Percentiles rank a stretch among this genome's conserved stretches.
These are phyloP conservation scores for Drosophila prolongata DNA, from an alignment of 2,888 invertebrate genomes.

Conservation along the genomic window DNA sequence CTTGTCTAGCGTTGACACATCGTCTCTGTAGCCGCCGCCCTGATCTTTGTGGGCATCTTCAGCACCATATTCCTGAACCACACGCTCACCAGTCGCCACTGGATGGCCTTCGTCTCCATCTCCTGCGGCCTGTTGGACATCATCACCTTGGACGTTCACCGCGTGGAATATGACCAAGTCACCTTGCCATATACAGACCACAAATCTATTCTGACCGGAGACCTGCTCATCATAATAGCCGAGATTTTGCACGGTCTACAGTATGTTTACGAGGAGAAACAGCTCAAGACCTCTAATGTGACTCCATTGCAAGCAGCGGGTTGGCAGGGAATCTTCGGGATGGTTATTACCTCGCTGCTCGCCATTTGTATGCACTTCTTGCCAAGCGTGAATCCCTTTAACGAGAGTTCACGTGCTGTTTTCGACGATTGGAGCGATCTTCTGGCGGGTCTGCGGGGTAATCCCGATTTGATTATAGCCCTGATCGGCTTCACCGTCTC, in stretches of 20 bases:
- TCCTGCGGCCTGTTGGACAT: constrained; percentile 90
- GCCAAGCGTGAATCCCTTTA: constrained; percentile 90
- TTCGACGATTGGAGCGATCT: constrained; percentile 95
- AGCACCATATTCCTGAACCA: constrained; percentile 92
- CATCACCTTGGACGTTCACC: constrained; percentile 88
- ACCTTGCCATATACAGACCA: constrained; percentile 57
- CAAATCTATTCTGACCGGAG: constrained; percentile 93
- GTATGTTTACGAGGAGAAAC: constrained; percentile 98
- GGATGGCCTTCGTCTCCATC: constrained; percentile 91
- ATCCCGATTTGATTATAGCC: constrained; percentile 87
- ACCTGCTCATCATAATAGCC: constrained; percentile 90
- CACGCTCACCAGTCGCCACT: constrained; percentile 88
- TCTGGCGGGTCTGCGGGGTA: constrained; percentile 90
- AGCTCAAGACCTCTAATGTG: constrained; percentile 92
- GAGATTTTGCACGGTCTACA: constrained; percentile 94
- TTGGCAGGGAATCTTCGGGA: constrained; percentile 95
- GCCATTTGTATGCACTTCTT: constrained; percentile 93
- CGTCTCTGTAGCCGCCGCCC: constrained; percentile 88
- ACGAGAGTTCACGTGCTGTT: constrained; percentile 89
- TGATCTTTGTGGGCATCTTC: constrained; percentile 94
- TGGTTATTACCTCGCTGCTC: constrained; percentile 87
- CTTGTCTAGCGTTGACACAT: constrained; percentile 1
- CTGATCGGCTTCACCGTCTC: constrained; percentile 90
- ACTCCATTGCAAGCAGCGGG: constrained; percentile 96
- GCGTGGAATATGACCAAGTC: constrained; percentile 76